A percentile compares a stretch with the other conserved stretches of the same genome.
Conservation (phyloP, 2,113 vertebrate genomes). For the Callospermophilus lateralis region DNA sequence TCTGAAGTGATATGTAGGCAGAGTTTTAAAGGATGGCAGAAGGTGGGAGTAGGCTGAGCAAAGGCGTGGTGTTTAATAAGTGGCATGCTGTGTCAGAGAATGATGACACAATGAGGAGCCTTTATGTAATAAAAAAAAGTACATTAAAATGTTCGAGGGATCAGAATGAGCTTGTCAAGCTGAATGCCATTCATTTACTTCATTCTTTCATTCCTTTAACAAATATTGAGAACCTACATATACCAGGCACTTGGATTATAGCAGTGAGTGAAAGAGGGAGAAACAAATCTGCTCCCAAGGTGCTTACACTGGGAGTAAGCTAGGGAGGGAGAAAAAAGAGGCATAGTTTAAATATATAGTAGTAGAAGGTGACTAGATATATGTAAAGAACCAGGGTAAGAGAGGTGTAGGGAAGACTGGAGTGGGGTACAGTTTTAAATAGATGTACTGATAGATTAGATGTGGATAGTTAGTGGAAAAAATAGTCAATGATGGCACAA, state of each 20-base stretch:
- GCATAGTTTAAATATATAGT: not conserved
- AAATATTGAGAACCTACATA: not conserved
- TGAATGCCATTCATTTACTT: not conserved
- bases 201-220: constrained; percentile 36
- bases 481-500: not conserved
- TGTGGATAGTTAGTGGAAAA: not conserved
- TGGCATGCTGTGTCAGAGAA: not conserved
- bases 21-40: constrained; percentile 2
- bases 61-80: not conserved
- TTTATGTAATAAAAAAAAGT: not conserved
- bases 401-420: not conserved
- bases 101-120: not conserved
- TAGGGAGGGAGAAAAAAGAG: not conserved
- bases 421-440: not conserved
- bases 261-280: not conserved
- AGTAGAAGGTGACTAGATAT: not conserved
- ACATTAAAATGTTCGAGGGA: not conserved
- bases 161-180: not conserved
- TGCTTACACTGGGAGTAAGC: not conserved
- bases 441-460: not conserved
- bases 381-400: not conserved
- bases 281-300: not conserved
- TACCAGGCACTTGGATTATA: not conserved
- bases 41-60: not conserved
- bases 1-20: not conserved